Percentiles rank a stretch among this genome's conserved stretches.
Conservation (phyloP, 2,888 invertebrate genomes). For the Troides aeacus region DNA sequence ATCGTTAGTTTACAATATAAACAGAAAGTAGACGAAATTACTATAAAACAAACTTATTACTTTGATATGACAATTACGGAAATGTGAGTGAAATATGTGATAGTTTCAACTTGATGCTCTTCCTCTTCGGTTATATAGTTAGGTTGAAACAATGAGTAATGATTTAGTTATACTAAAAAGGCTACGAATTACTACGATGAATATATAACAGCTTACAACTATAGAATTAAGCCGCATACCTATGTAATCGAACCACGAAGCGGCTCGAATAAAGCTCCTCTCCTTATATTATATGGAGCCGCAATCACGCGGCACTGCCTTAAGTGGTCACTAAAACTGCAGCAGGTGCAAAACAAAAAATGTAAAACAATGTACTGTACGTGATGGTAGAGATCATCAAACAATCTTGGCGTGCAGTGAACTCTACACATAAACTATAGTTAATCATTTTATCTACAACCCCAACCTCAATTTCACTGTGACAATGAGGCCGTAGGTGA, state of each 20-base stretch:
- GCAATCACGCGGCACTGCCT: slow-evolving; percentile 24
- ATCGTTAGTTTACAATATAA: neutral
- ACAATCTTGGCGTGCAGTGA: slow-evolving; percentile 10
- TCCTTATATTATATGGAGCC: slow-evolving; percentile 15
- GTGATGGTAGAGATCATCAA: slow-evolving; percentile 25
- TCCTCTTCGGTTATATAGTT: too few species aligned
- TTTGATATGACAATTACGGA: too few species aligned
- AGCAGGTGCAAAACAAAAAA: slow-evolving; percentile 25
- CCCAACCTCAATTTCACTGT: too few species aligned
- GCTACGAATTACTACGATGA: neutral
- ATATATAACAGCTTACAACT: neutral
- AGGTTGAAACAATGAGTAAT: too few species aligned
- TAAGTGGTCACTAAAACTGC: slow-evolving; percentile 24
- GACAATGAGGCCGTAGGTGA: too few species aligned
- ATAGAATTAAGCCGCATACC: slow-evolving; percentile 6
- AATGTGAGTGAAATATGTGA: too few species aligned
- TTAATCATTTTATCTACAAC: neutral
- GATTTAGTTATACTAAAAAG: too few species aligned
- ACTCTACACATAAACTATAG: slow-evolving; percentile 7
- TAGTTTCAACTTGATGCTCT: too few species aligned
- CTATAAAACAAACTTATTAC: too few species aligned
- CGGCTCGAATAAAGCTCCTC: slow-evolving; percentile 11
- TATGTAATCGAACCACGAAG: slow-evolving; percentile 6
- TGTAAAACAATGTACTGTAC: slow-evolving; percentile 16
- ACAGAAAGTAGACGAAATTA: neutral